Evolutionary conservation across 2,888 invertebrate genomes (phyloP).

Genomic region (Callosobruchus maculatus): DNA sequence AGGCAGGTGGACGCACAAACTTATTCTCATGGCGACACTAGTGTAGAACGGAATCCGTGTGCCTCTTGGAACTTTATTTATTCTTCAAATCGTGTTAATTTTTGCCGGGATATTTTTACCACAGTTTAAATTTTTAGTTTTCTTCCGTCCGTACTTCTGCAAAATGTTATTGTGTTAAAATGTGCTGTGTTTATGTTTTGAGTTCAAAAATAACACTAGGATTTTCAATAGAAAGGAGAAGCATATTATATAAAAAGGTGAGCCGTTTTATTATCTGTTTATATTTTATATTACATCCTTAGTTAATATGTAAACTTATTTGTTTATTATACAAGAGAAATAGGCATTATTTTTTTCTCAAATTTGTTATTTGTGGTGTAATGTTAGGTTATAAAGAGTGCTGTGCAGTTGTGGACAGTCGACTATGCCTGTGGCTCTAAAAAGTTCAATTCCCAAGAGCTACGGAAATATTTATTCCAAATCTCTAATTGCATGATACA

Average conservation of each 20-base stretch:
- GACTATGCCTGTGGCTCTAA: not conserved
- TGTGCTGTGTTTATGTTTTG: conserved; percentile 42
- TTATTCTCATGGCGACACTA: conserved; percentile 33
- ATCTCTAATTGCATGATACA: not conserved
- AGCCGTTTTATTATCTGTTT: conserved; percentile 6
- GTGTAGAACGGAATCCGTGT: conserved; percentile 23
- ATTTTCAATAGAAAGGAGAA: conserved; percentile 28
- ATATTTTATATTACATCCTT: not conserved
- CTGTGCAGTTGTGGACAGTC: no score
- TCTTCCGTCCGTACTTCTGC: conserved; percentile 20
- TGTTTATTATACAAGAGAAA: no score
- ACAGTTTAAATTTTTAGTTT: conserved; percentile 13
- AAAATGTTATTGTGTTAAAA: conserved; percentile 39
- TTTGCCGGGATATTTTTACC: conserved; percentile 19
- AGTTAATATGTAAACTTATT: no score
- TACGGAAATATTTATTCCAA: not conserved
- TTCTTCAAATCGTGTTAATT: conserved; percentile 25
- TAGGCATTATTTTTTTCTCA: conserved; percentile 2
- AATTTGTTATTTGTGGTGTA: conserved; percentile 10
- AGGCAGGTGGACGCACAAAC: conserved; percentile 35
- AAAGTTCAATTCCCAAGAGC: not conserved
- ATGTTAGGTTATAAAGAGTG: conserved; percentile 16
- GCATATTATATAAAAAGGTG: conserved; percentile 25
- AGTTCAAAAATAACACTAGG: conserved; percentile 35
- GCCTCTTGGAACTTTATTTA: conserved; percentile 26